Base-by-base conservation (phyloP, 2,888 invertebrate species). In the Nymphalis polychloros region DNA sequence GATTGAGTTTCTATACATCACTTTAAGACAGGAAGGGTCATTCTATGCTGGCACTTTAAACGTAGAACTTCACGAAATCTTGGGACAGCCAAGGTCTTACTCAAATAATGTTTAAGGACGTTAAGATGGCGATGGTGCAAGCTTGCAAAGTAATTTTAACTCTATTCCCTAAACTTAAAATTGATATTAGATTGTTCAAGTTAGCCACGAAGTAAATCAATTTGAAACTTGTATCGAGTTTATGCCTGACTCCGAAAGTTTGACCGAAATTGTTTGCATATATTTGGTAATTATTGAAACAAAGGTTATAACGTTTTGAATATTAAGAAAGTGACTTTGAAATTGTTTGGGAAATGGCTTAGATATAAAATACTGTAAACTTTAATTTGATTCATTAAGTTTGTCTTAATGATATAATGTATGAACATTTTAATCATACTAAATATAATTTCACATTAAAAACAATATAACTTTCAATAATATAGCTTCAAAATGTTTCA, bases 41-140 rank as follows among this genome's bases (percentile, higher is more conserved):
- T 48, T 31, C 72, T 79, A 79, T 19, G 64, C 59, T 84, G 81
- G 84, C 69, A 72, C 63, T 71, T 57, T 72, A 75, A 66, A 73
- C 27, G 75, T 76, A 77, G 79, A 74, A 77, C 76, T 79, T 79
- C 77, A 75, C 78, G 78, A 83, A 82, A 83, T 84, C 83, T 84
- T 80, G 76, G 77, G 79, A 81, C 78, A 78, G 71, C 61, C 75
- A 78, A 79, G 76, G 78, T 78, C 79, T 79, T 78, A 77, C 76
- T 79, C 80, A 81, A 81, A 83, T 81, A 81, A 82, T 77, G 79
- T 79, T 76, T 79, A 79, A 76, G 78, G 79, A 78, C 78, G 79
- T 79, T 80, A 78, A 76, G 78, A 81, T 77, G 77, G 77, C 57
- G 57, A 63, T 61, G 70, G 71, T 71, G 71, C 64, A 62, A 47